Evolutionary conservation across 2,888 invertebrate genomes (phyloP), one percentile per base, ranked within the genome.

Genomic region (Harpagoxenus sublaevis): DNA sequence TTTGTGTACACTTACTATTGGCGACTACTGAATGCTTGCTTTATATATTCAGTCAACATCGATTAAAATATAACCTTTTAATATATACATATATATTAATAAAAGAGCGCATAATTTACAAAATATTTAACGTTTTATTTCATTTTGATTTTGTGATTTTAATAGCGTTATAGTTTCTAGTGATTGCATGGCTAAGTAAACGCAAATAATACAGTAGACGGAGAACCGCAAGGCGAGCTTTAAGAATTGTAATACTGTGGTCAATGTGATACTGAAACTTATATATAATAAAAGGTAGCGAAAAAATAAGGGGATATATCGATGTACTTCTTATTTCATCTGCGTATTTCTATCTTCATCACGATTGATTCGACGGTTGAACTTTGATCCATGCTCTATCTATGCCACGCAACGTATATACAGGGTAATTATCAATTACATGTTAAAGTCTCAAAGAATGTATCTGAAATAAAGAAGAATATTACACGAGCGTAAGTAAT

Each of bases 221-320:
- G n/a, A 35, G 35, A 42, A 65, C 3, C 15, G 53, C 23, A 39
- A 12, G 55, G 12, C 9, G 51, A 68, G 42, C 31, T 84, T 83
- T 83, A 86, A 48, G 73, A 73, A 84, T 85, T 89, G 86, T 90
- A 87, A 82, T 70, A 84, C 65, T 81, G 71, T 81, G 71, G 75
- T 83, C 66, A 78, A 73, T 85, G 84, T 84, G 55, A 83, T 87
- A 89, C 90, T 84, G 85, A 90, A 88, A 75, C 12, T 48, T 18
- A 35, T 35, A 65, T 63, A 66, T 31, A 53, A 78, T 68, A 70
- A 68, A 78, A 70, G 1, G 12, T 78, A 55, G 28, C 12, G 2
- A 42, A 42, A 45, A 42, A 60, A 78, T 12, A 42, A 15, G 51
- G 10, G 18, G 4, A 39, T 66, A 4, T 39, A 12, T n/a, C 35